Base-by-base conservation (phyloP, 1,140 invertebrate species). In the Meloidogyne floridensis region DNA sequence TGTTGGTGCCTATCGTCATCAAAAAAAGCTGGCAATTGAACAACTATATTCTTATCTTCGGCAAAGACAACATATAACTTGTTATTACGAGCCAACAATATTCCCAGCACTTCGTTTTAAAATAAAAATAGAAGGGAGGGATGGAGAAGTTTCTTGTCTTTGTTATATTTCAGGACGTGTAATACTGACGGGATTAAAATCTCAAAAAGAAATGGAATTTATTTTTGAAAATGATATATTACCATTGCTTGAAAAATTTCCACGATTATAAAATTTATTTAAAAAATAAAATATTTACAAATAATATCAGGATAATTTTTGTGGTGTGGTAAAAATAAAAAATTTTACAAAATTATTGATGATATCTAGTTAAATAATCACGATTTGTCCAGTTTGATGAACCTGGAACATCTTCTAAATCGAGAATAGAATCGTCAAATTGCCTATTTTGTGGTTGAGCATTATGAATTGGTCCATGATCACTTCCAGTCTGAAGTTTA, bases 51-150 rank as follows among this genome's bases (percentile, higher is more conserved):
- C 20, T 20, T 20, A 20, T 20, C 20, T 20, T 20, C 20, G 20
- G 20, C 20, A 20, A 20, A 54, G 10, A 54, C 53, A 54, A 2
- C 11, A 9, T 54, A 54, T 9, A 9, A 7, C 2, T 9, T 6
- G 7, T n/a, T 42, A 20, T 42, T 75, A 75, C 8, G 73, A 75
- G 5, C 73, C 73, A 10, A 42, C 18, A 15, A 75, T 75, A n/a
- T 75, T 75, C 10, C 73, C 73, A 3, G 73, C 73, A 54, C 32
- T 75, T n/a, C n/a, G 73, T 6, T 75, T 47, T 20, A 75, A 42
- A 2, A 42, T 18, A 20, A 20, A 20, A n/a, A n/a, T 11, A 51
- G 53, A 56, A 4, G 59, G 43, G 9, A 9, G 51, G 11, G 9
- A 42, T 5, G 18, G 5, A 75, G 32, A n/a, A 9, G 73, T 20